phyloP scores from a whole-genome alignment of 2,113 vertebrate species.

The Phoxinus phoxinus region DNA sequence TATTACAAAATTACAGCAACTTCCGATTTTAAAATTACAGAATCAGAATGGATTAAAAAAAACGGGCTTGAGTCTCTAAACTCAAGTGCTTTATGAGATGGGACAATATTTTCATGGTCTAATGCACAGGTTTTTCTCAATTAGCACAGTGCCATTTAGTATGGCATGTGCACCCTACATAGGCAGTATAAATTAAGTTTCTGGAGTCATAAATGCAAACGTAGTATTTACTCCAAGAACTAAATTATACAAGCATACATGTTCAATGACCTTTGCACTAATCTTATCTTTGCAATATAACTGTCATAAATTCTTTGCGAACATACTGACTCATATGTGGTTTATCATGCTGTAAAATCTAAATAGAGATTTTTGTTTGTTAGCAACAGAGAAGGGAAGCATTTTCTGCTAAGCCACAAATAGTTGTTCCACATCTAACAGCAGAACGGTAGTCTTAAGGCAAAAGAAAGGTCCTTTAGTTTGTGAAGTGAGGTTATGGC shows the following conservation, averaged over 20 bases:
- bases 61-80: neutral
- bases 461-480: neutral
- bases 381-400: constrained; percentile 36
- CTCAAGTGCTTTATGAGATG: neutral
- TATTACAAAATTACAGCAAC: too few species aligned
- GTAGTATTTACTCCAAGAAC: neutral
- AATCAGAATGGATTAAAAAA: neutral
- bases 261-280: neutral
- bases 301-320: constrained; percentile 50
- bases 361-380: constrained; percentile 51
- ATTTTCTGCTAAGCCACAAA: neutral
- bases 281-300: constrained; percentile 37
- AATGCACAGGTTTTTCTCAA: neutral
- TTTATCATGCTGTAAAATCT: constrained; percentile 53
- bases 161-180: neutral
- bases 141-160: neutral
- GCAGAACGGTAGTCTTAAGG: neutral
- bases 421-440: neutral
- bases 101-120: neutral
- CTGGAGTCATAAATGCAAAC: neutral
- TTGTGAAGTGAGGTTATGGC: neutral
- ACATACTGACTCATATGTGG: constrained; percentile 49
- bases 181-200: neutral
- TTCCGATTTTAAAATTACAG: neutral
- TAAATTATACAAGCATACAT: neutral